Conservation (phyloP, 35 echinoderm and acorn worm species). For the Amphiura filiformis region DNA sequence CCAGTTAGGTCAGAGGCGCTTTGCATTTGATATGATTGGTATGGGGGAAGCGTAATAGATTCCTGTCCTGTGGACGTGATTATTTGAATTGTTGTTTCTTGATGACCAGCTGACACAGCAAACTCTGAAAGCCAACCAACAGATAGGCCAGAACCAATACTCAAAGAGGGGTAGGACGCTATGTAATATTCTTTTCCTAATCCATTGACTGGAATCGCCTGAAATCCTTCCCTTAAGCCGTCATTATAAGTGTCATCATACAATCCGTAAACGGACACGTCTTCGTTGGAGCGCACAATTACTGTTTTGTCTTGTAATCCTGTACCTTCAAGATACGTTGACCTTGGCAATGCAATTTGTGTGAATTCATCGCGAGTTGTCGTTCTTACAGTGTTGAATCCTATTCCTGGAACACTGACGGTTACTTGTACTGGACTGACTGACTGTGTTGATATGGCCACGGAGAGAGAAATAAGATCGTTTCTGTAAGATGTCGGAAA, state of each 20-base stretch:
- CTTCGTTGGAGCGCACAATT: background rate
- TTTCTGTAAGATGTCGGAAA: background rate
- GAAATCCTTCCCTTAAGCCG: background rate
- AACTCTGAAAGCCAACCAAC: background rate
- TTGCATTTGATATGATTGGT: background rate
- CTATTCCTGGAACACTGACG: background rate
- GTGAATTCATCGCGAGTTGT: background rate
- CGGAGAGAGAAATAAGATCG: background rate
- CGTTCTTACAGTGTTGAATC: background rate
- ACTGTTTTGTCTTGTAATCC: background rate
- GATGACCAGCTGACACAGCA: background rate
- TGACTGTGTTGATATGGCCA: background rate
- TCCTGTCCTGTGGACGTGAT: background rate
- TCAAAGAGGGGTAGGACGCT: background rate
- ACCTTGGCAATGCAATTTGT: background rate
- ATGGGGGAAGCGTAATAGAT: background rate
- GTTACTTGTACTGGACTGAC: background rate
- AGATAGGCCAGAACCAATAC: background rate
- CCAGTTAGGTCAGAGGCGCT: background rate
- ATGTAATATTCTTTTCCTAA: background rate
- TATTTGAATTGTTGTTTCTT: background rate
- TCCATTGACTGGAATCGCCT: background rate
- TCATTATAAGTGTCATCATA: background rate
- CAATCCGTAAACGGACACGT: background rate
- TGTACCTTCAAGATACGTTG: background rate